A percentile compares a stretch with the other conserved stretches of the same genome.
These are phyloP conservation scores for Helicoverpa armigera DNA, from an alignment of 1,140 invertebrate genomes.

Conservation along the genomic window DNA sequence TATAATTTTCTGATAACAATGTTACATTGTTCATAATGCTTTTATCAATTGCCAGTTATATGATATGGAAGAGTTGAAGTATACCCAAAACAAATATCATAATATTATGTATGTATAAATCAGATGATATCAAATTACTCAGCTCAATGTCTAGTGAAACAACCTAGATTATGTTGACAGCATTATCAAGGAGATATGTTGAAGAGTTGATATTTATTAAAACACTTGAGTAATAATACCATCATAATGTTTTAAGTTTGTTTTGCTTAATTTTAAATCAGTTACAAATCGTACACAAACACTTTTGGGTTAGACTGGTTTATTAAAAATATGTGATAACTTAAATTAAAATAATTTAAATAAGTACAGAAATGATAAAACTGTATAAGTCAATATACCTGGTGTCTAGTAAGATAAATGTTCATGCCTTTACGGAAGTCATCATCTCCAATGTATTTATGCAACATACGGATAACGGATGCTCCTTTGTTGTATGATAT, in stretches of 20 bases:
- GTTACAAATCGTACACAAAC: too few species aligned
- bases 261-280: too few species aligned
- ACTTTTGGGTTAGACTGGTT: not conserved
- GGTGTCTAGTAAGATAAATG: conserved; percentile 95
- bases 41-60: not conserved
- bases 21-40: not conserved
- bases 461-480: conserved; percentile 98
- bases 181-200: too few species aligned
- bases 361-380: not conserved
- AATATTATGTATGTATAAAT: not conserved
- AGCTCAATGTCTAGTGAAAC: not conserved
- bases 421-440: conserved; percentile 98
- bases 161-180: not conserved
- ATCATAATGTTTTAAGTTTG: too few species aligned
- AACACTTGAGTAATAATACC: too few species aligned
- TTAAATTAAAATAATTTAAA: too few species aligned
- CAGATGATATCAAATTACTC: not conserved
- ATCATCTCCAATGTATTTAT: conserved; percentile 97
- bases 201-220: too few species aligned
- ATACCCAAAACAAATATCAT: too few species aligned
- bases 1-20: not conserved
- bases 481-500: conserved; percentile 98
- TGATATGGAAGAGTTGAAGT: not conserved
- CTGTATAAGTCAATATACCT: conserved; percentile 72
- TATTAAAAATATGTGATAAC: not conserved